Conservation (phyloP, 1,140 invertebrate genomes). For the Papilio dardanus region DNA sequence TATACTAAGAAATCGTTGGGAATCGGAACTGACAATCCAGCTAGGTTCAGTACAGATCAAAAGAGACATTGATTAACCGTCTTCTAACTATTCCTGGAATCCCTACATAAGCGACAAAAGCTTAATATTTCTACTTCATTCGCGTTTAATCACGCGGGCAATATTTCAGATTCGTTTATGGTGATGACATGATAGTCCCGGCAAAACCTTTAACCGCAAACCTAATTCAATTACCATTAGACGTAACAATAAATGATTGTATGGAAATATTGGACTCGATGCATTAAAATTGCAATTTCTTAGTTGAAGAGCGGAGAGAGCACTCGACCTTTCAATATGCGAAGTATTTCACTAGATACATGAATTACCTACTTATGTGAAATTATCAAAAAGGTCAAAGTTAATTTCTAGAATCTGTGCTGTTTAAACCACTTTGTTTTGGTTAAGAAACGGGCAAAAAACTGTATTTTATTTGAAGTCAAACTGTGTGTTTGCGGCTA, state of each 20-base stretch:
- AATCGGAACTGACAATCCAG: not conserved
- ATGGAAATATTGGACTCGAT: slow-evolving; percentile 68
- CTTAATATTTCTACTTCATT: slow-evolving; percentile 26
- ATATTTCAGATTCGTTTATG: slow-evolving; percentile 30
- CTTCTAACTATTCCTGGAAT: too few relatives aligned
- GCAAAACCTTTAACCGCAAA: slow-evolving; percentile 42
- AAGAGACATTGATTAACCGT: not conserved
- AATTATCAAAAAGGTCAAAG: not conserved
- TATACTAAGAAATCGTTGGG: too few relatives aligned
- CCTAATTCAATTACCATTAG: slow-evolving; percentile 59
- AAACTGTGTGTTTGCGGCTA: not conserved
- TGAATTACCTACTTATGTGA: slow-evolving; percentile 22
- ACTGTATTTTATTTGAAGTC: too few relatives aligned
- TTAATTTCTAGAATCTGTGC: not conserved
- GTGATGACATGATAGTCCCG: slow-evolving; percentile 23
- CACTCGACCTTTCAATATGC: slow-evolving; percentile 57
- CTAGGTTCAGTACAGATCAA: not conserved
- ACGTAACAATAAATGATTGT: slow-evolving; percentile 70
- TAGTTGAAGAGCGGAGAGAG: slow-evolving; percentile 51
- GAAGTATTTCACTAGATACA: slow-evolving; percentile 41
- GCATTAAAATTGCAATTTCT: slow-evolving; percentile 48
- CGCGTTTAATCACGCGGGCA: not conserved
- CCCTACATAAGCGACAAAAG: slow-evolving; percentile 4
- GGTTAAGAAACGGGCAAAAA: not conserved
- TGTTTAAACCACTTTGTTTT: not conserved